A percentile compares a stretch with the other conserved stretches of the same genome.
Evolutionary conservation across 1,140 invertebrate genomes (phyloP).

Genomic region (Drosophila nigromelanica): DNA sequence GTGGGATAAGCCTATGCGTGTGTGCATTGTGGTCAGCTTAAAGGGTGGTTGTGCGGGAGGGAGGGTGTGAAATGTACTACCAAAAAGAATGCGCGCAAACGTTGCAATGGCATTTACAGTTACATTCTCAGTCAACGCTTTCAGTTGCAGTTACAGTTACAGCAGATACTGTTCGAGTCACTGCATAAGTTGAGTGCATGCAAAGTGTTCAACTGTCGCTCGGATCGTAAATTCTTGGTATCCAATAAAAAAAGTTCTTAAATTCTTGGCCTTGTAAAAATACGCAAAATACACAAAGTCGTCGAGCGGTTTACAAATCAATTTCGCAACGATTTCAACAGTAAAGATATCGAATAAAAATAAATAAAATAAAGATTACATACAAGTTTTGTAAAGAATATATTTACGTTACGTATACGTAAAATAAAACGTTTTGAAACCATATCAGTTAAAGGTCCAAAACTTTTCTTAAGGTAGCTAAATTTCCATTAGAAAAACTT

Average conservation of each 20-base stretch:
- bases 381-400: neutral
- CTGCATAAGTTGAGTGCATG: conserved; percentile 33
- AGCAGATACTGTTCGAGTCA: conserved; percentile 14
- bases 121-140: conserved; percentile 5
- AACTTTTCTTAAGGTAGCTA: no score
- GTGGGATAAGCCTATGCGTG: conserved; percentile 56
- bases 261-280: conserved; percentile 1
- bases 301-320: conserved; percentile 1
- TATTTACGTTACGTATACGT: neutral
- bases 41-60: conserved; percentile 11
- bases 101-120: conserved; percentile 33
- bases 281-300: neutral
- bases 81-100: conserved; percentile 63
- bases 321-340: neutral
- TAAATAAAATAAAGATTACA: neutral
- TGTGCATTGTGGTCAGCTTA: conserved; percentile 64
- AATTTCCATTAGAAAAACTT: no score
- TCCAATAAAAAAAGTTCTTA: conserved; percentile 6
- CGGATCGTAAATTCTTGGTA: conserved; percentile 28
- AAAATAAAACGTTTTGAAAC: no score
- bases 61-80: conserved; percentile 50
- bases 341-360: neutral
- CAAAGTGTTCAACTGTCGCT: conserved; percentile 39
- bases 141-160: conserved; percentile 19
- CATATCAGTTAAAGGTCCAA: no score